Percentiles rank a stretch among this genome's conserved stretches.
phyloP scores from a whole-genome alignment of 92 coral and sea anemone species.

The Epizoanthus ramosus region DNA sequence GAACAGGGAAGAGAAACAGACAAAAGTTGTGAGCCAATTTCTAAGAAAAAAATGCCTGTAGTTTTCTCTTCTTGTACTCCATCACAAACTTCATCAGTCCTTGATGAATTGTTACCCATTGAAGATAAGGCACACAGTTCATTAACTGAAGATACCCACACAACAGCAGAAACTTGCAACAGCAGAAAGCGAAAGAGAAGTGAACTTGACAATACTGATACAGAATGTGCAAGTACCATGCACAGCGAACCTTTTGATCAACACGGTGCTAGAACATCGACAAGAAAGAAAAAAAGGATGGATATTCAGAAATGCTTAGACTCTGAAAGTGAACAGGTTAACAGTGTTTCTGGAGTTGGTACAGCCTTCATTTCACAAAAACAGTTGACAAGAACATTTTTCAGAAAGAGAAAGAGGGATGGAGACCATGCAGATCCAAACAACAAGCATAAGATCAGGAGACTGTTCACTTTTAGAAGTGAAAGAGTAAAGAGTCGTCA shows the following conservation, averaged over 20 bases:
- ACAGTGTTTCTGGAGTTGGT: background rate
- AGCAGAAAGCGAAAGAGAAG: slow-evolving; percentile 11
- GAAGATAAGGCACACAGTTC: too few species aligned
- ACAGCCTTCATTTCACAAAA: background rate
- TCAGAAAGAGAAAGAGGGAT: slow-evolving; percentile 17
- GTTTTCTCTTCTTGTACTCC: too few species aligned
- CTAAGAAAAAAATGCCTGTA: too few species aligned
- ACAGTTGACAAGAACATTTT: background rate
- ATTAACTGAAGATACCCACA: too few species aligned
- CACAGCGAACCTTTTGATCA: background rate
- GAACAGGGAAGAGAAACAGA: too few species aligned
- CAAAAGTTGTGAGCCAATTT: too few species aligned
- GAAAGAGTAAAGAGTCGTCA: background rate
- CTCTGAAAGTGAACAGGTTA: background rate
- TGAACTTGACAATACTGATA: background rate
- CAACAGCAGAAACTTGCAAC: too few species aligned
- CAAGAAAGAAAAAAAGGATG: background rate
- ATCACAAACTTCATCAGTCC: background rate
- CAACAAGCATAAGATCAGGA: background rate
- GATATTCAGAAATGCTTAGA: background rate
- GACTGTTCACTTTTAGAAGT: background rate
- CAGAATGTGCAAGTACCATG: background rate
- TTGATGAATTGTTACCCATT: too few species aligned
- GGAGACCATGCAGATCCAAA: background rate
- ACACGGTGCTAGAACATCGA: background rate